Conservation (phyloP, 1,140 invertebrate genomes). For the Aphidius gifuensis region DNA sequence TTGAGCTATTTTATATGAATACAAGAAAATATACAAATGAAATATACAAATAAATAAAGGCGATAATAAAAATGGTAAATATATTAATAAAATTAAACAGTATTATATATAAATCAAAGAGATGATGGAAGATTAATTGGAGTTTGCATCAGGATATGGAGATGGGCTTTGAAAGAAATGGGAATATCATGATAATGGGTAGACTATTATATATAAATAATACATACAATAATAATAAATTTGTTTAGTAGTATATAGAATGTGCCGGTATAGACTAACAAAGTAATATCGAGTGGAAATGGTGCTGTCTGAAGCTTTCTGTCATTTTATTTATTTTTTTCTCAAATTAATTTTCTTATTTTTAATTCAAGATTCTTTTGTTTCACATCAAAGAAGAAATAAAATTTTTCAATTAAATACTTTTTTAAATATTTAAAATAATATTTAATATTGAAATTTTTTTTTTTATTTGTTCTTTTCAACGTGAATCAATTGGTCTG, state of each 20-base stretch:
- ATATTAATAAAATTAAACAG: constrained; percentile 28
- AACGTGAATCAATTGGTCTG: no score
- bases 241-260: constrained; percentile 17
- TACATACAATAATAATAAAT: constrained; percentile 17
- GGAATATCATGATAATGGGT: constrained; percentile 6
- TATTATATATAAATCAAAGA: constrained; percentile 14
- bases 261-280: constrained; percentile 23
- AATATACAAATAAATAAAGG: neutral
- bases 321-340: constrained; percentile 13
- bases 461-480: constrained; percentile 1
- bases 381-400: no score
- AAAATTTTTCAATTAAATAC: no score
- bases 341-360: constrained; percentile 1
- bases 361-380: constrained; percentile 3
- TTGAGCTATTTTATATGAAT: neutral
- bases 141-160: constrained; percentile 19
- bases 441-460: neutral
- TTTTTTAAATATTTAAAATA: no score
- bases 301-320: constrained; percentile 23
- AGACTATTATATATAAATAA: neutral
- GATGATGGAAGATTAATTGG: constrained; percentile 20
- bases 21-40: neutral
- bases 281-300: constrained; percentile 24
- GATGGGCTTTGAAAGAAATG: constrained; percentile 6
- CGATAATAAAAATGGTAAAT: constrained; percentile 42